Evolutionary conservation across 2,888 invertebrate genomes (phyloP), one percentile per base, ranked within the genome.

Genomic region (Osmoderma eremita): DNA sequence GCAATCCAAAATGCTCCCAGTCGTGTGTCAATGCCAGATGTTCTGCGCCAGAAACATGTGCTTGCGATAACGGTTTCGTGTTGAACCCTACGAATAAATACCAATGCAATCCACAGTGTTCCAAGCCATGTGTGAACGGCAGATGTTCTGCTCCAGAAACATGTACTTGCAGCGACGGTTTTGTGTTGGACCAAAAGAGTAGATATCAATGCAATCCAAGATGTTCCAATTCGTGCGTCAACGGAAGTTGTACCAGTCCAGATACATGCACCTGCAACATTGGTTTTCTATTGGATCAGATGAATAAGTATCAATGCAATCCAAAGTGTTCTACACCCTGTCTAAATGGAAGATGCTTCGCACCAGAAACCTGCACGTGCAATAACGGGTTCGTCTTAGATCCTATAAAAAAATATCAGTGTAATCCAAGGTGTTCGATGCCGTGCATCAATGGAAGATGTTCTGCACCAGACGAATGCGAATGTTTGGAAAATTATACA

Each of bases 371-470:
- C 1, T 74, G 73, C 53, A 41, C 67, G 1, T 73, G 73, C 45
- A 54, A 56, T 15, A 45, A 39, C 18, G 69, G 69, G 1, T 71
- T 48, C 38, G 36, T 56, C 20, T 22, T 49, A 4, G 69, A 68
- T 54, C 41, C 45, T 2, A 54, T 39, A 22, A 50, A 70, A 50
- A 63, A 67, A 48, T 69, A 70, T 53, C 63, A 68, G 18, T 81
- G 81, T 49, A 62, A 67, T 24, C 75, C 79, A 0, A 54, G 65
- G 0, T 80, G 80, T 69, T 65, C 64, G 8, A 65, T 65, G 42
- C 50, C 68, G 5, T 71, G 73, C 53, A 5, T 63, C 2, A 73
- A 75, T 67, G 72, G 73, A 42, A 63, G 56, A 8, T 81, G 81
- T 65, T 63, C 68, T 15, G 64, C 70, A 38, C 72, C 73, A 15